phyloP scores from a whole-genome alignment of 2,888 invertebrate genomes.

The Sycophila texana region DNA sequence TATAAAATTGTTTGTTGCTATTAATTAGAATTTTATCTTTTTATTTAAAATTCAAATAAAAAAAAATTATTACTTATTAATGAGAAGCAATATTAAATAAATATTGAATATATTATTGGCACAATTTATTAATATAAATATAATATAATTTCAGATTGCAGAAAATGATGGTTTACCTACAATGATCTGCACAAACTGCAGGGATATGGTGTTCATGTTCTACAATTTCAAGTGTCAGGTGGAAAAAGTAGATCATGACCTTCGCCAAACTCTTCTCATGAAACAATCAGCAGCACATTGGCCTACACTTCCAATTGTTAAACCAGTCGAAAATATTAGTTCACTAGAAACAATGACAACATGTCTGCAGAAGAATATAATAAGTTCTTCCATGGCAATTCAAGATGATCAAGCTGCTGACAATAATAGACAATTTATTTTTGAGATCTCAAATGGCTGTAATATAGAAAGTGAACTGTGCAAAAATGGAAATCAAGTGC shows the following conservation, averaged over 20 bases:
- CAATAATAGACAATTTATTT: conserved; percentile 49
- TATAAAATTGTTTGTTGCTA: background rate
- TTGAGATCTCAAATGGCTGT: conserved; percentile 43
- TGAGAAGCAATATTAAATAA: conserved; percentile 6
- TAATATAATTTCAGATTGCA: conserved; percentile 62
- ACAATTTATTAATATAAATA: conserved; percentile 1
- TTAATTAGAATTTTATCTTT: background rate
- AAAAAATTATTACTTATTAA: background rate
- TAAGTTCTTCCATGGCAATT: conserved; percentile 26
- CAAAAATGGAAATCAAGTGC: conserved; percentile 28
- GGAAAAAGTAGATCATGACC: conserved; percentile 66
- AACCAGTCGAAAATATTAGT: conserved; percentile 27
- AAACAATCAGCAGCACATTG: conserved; percentile 32
- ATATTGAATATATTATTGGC: background rate
- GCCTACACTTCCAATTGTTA: conserved; percentile 28
- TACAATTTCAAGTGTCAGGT: conserved; percentile 69
- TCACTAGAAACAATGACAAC: conserved; percentile 31
- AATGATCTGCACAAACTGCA: conserved; percentile 66
- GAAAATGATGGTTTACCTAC: conserved; percentile 70
- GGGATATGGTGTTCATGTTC: conserved; percentile 65
- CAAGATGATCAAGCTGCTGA: conserved; percentile 24
- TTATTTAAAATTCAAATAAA: background rate
- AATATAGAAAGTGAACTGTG: conserved; percentile 22
- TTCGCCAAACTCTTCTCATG: conserved; percentile 61
- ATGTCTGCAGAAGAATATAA: conserved; percentile 41